Percentiles rank a stretch among this genome's conserved stretches.
Evolutionary conservation across 2,113 vertebrate genomes (phyloP).

Genomic region (Nematolebias whitei): DNA sequence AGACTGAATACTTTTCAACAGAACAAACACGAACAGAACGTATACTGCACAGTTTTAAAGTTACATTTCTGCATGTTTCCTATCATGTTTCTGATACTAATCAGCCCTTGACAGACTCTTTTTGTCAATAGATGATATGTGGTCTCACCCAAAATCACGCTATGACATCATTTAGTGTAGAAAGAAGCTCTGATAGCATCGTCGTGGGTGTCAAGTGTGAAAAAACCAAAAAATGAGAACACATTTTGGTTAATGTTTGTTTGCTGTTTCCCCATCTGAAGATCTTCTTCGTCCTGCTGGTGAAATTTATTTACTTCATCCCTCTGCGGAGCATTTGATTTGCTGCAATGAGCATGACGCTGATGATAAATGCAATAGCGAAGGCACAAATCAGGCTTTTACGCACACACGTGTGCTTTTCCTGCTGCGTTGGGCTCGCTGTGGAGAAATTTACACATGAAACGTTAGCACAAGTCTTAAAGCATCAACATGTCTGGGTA

Average conservation of each 20-base stretch:
- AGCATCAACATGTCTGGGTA: constrained; percentile 4
- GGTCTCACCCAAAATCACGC: constrained; percentile 19
- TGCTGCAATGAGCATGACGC: constrained; percentile 97
- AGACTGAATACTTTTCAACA: constrained; percentile 27
- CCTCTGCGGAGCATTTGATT: constrained; percentile 98
- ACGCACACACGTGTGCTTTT: constrained; percentile 96
- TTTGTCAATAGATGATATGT: constrained; percentile 10
- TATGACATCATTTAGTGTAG: constrained; percentile 41
- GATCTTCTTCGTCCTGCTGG: constrained; percentile 15
- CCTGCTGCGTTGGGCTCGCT: constrained; percentile 95
- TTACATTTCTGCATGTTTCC: constrained; percentile 12
- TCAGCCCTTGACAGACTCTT: constrained; percentile 58
- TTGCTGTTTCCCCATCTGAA: constrained; percentile 2
- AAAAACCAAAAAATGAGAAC: constrained; percentile 18
- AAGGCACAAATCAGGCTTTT: constrained; percentile 99
- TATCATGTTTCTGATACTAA: constrained; percentile 24
- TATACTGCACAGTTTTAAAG: constrained; percentile 6
- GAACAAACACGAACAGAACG: constrained; percentile 30
- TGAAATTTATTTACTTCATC: constrained; percentile 85
- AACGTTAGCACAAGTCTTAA: neutral
- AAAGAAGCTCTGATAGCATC: constrained; percentile 25
- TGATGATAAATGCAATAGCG: constrained; percentile 98
- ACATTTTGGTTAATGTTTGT: constrained; percentile 46
- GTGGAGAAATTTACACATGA: constrained; percentile 44
- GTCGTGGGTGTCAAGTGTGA: constrained; percentile 18